phyloP scores from a whole-genome alignment of 1,140 invertebrate genomes.

The Armadillidium nasatum region DNA sequence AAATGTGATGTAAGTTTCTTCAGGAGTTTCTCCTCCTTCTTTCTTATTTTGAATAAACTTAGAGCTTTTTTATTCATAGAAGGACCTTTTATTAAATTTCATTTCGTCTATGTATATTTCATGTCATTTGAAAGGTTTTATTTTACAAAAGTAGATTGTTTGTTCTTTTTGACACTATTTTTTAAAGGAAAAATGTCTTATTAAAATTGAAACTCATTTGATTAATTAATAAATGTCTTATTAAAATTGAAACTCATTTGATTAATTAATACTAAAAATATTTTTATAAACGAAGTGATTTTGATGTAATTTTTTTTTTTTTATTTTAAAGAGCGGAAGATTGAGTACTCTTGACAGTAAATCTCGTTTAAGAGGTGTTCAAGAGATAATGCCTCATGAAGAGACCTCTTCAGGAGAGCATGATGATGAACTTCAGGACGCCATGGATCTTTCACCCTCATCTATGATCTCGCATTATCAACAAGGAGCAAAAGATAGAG shows the following conservation, averaged over 20 bases:
- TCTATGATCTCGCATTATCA: neutral
- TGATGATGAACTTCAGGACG: neutral
- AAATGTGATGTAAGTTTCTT: neutral
- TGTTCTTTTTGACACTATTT: neutral
- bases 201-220: neutral
- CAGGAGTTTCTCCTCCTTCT: neutral
- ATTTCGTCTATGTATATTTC: too few relatives aligned
- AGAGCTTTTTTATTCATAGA: too few relatives aligned
- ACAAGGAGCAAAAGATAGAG: neutral
- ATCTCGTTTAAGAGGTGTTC: neutral
- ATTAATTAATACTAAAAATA: neutral
- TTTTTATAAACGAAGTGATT: neutral
- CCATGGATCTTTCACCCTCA: neutral
- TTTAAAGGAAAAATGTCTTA: neutral
- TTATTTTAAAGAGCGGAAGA: neutral
- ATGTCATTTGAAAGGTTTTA: too few relatives aligned
- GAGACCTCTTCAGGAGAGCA: neutral
- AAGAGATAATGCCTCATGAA: neutral
- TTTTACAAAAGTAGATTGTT: neutral
- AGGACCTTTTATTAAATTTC: too few relatives aligned
- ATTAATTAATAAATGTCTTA: neutral
- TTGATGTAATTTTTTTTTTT: neutral
- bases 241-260: neutral
- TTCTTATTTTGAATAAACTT: neutral
- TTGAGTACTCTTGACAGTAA: neutral